A percentile compares a stretch with the other conserved stretches of the same genome.
These are phyloP conservation scores for Trichomycterus rosablanca DNA, from an alignment of 2,113 vertebrate genomes.

Conservation along the genomic window DNA sequence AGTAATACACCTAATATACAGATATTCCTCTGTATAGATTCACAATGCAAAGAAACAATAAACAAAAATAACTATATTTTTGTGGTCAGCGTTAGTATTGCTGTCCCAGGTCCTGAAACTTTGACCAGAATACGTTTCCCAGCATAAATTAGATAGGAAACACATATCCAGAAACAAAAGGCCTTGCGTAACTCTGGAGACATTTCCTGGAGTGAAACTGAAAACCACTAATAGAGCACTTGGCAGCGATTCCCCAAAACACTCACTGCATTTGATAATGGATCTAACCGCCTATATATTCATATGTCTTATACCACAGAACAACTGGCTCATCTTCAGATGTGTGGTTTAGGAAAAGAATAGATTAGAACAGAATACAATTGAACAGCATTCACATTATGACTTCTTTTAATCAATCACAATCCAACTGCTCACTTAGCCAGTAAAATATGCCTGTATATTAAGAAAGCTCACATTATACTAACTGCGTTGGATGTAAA, in stretches of 20 bases:
- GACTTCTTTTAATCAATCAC: not conserved
- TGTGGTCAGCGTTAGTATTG: not conserved
- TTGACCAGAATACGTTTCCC: conserved; percentile 24
- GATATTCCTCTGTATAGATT: too few species aligned
- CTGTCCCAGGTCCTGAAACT: conserved; percentile 37
- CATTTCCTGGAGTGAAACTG: conserved; percentile 40
- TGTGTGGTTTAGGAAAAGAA: not conserved
- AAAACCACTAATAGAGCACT: conserved; percentile 45
- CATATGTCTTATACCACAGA: conserved; percentile 4
- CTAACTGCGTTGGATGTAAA: too few species aligned
- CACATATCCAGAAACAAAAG: conserved; percentile 22
- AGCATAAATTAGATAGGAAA: conserved; percentile 27
- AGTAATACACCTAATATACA: too few species aligned
- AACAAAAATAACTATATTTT: not conserved
- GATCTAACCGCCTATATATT: conserved; percentile 15
- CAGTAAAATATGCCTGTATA: too few species aligned
- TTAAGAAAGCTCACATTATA: too few species aligned
- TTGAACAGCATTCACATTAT: not conserved
- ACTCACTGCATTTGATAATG: conserved; percentile 38
- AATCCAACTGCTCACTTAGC: too few species aligned
- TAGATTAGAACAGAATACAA: conserved; percentile 7
- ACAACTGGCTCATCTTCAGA: conserved; percentile 2
- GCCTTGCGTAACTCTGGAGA: conserved; percentile 28
- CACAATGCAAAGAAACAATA: not conserved
- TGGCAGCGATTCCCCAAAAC: conserved; percentile 32